A percentile compares a stretch with the other conserved stretches of the same genome.
Conservation (phyloP, 2,797 vertebrate genomes). For the Caiman crocodilus region DNA sequence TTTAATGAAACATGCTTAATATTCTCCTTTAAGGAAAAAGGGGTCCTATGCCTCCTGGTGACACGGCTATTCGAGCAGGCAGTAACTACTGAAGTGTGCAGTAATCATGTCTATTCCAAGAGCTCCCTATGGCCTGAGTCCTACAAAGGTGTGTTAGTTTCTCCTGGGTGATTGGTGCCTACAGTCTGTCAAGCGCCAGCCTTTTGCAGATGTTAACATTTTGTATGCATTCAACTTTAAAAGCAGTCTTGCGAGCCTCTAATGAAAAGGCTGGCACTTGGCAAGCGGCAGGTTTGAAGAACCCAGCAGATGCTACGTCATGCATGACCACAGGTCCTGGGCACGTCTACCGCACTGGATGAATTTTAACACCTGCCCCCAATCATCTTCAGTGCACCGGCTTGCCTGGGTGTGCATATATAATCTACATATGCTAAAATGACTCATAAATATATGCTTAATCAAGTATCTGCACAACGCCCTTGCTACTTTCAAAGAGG, state of each 20-base stretch:
- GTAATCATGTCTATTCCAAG: background rate
- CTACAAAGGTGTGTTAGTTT: background rate
- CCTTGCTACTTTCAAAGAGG: background rate
- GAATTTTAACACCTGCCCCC: background rate
- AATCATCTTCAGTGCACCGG: background rate
- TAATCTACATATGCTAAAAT: background rate
- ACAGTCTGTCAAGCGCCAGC: background rate
- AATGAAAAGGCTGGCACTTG: background rate
- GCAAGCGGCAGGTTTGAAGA: background rate
- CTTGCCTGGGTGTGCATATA: background rate
- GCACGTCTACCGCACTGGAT: background rate
- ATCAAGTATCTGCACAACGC: background rate
- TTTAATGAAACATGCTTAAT: rapidly evolving
- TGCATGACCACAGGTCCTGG: background rate
- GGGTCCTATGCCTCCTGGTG: background rate
- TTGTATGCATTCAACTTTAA: background rate
- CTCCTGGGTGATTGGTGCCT: background rate
- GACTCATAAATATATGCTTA: background rate
- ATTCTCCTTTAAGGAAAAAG: background rate
- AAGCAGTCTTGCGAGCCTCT: background rate
- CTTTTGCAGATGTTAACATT: background rate
- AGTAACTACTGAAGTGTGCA: too few species aligned
- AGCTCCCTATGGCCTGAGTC: background rate
- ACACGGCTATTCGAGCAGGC: background rate
- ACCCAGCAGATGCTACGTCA: background rate